These are phyloP conservation scores for Cephus sareptanus DNA, from an alignment of 2,888 invertebrate species.

Conservation along the genomic window DNA sequence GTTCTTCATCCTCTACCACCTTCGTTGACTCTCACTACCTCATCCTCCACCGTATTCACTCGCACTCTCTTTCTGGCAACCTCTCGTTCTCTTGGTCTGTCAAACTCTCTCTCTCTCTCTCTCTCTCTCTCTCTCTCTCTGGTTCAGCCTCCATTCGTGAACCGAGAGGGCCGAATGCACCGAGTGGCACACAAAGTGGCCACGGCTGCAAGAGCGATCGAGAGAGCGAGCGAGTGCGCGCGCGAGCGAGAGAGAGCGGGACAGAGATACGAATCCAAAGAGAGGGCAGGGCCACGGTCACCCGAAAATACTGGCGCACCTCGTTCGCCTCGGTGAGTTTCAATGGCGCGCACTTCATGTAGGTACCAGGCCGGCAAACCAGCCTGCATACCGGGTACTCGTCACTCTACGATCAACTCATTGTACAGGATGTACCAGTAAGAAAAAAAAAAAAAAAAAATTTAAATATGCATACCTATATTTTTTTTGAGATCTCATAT, in stretches of 20 bases:
- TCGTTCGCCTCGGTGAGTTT: conserved; percentile 41
- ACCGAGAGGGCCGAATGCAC: conserved; percentile 37
- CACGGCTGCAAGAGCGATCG: background rate
- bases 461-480: too few species aligned
- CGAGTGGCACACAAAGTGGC: conserved; percentile 20
- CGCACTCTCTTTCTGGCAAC: background rate
- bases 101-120: background rate
- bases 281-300: conserved; percentile 63
- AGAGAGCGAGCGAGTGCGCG: background rate
- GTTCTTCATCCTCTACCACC: background rate
- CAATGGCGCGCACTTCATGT: conserved; percentile 44
- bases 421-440: background rate
- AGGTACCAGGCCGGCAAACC: background rate
- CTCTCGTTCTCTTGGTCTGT: background rate
- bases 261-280: conserved; percentile 30
- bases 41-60: background rate
- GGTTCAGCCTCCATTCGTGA: background rate
- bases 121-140: conserved; percentile 23
- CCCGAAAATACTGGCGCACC: conserved; percentile 57
- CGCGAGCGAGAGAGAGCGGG: conserved; percentile 14
- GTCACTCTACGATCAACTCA: background rate
- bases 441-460: background rate
- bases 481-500: too few species aligned
- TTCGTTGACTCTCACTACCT: background rate
- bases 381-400: background rate